Conservation (phyloP, 2,888 invertebrate species). For the Philonicus albiceps region DNA sequence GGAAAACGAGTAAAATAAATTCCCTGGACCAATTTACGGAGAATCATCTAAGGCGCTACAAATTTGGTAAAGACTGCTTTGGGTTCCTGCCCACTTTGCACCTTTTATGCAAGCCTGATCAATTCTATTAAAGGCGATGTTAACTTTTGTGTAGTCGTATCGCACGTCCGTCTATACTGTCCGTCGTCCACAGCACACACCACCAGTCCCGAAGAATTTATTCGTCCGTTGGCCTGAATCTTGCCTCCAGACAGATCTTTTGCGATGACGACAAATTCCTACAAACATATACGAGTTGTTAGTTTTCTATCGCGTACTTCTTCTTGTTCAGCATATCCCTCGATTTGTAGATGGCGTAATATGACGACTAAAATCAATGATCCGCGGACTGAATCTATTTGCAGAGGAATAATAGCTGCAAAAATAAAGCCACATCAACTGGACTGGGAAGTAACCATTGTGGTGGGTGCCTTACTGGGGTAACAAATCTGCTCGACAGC, state of each 20-base stretch:
- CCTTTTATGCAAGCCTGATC: background rate
- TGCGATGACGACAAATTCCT: slow-evolving; percentile 7
- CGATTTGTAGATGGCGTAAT: slow-evolving; percentile 21
- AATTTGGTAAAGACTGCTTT: slow-evolving; percentile 41
- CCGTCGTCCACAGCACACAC: background rate
- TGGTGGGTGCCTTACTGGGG: background rate
- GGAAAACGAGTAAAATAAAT: background rate
- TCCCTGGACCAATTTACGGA: slow-evolving; percentile 5
- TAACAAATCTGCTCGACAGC: background rate
- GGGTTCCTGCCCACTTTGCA: slow-evolving; percentile 28
- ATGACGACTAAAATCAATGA: slow-evolving; percentile 15
- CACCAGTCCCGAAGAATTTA: slow-evolving; percentile 17
- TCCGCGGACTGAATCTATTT: slow-evolving; percentile 4
- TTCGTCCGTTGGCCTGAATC: slow-evolving; percentile 38
- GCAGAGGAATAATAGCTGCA: slow-evolving; percentile 1
- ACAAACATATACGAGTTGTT: background rate
- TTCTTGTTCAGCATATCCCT: background rate
- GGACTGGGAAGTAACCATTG: background rate
- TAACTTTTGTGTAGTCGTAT: background rate
- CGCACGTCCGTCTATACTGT: background rate
- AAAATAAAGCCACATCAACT: background rate
- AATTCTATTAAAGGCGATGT: slow-evolving; percentile 37
- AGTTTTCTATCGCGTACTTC: background rate
- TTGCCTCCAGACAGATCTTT: background rate
- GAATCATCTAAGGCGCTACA: slow-evolving; percentile 19